phyloP scores from a whole-genome alignment of 2,113 vertebrate genomes.

The Micromys minutus region DNA sequence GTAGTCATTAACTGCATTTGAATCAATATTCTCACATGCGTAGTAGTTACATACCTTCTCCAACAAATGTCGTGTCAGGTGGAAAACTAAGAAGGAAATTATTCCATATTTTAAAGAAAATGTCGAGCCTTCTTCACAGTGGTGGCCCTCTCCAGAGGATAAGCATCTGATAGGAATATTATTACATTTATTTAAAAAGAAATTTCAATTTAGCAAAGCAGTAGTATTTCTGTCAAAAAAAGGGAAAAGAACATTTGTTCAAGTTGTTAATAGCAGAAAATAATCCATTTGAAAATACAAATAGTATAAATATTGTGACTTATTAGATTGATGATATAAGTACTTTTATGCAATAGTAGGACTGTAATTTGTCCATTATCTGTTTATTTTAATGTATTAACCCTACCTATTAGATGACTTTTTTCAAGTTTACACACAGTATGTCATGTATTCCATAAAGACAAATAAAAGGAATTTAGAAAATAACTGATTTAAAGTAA shows the following conservation, averaged over 20 bases:
- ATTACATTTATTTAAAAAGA: background rate
- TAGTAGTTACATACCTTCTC: background rate
- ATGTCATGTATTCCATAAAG: background rate
- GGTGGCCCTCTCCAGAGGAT: background rate
- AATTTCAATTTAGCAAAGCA: background rate
- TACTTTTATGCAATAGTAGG: background rate
- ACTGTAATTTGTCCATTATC: background rate
- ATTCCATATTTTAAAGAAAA: conserved; percentile 15
- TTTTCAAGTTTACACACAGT: background rate
- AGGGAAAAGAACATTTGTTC: background rate
- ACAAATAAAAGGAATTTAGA: conserved; percentile 6
- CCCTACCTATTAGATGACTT: background rate
- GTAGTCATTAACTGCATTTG: background rate
- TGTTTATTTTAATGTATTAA: background rate
- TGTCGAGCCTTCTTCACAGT: background rate
- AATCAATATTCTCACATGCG: background rate
- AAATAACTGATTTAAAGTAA: background rate
- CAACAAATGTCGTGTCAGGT: background rate
- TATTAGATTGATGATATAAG: background rate
- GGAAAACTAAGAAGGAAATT: background rate
- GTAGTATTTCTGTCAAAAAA: background rate
- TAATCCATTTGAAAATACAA: background rate
- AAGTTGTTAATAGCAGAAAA: conserved; percentile 2
- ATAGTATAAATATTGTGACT: background rate
- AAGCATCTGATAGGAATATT: background rate